Evolutionary conservation across 1,140 invertebrate genomes (phyloP).

Genomic region (Ruditapes philippinarum): DNA sequence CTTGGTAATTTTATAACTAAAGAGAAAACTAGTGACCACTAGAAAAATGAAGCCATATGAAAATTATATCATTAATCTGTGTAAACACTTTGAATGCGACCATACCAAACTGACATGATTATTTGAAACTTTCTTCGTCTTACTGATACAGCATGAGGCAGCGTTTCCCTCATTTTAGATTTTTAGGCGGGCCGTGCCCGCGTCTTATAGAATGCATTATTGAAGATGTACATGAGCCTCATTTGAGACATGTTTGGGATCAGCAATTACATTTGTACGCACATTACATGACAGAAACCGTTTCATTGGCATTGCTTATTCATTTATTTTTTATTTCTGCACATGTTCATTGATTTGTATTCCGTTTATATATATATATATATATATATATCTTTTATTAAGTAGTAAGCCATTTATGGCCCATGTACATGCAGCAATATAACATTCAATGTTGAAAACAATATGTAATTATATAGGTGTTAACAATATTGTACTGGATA

Average conservation of each 20-base stretch:
- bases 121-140: conserved; percentile 31
- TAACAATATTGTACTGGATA: too few species aligned
- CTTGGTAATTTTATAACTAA: conserved; percentile 28
- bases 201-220: conserved; percentile 30
- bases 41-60: conserved; percentile 3
- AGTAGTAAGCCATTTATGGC: too few species aligned
- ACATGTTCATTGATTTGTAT: conserved; percentile 31
- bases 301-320: conserved; percentile 27
- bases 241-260: too few species aligned
- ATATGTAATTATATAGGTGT: too few species aligned
- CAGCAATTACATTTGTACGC: too few species aligned
- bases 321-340: background rate
- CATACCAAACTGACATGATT: conserved; percentile 14
- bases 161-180: conserved; percentile 9
- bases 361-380: conserved; percentile 20
- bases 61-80: conserved; percentile 29
- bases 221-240: too few species aligned
- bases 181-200: conserved; percentile 22
- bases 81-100: conserved; percentile 17
- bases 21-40: background rate
- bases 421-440: too few species aligned
- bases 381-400: too few species aligned
- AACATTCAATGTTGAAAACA: too few species aligned
- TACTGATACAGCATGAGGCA: conserved; percentile 23
- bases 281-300: too few species aligned